phyloP scores from a whole-genome alignment of 2,797 vertebrate genomes.

The Emys orbicularis region DNA sequence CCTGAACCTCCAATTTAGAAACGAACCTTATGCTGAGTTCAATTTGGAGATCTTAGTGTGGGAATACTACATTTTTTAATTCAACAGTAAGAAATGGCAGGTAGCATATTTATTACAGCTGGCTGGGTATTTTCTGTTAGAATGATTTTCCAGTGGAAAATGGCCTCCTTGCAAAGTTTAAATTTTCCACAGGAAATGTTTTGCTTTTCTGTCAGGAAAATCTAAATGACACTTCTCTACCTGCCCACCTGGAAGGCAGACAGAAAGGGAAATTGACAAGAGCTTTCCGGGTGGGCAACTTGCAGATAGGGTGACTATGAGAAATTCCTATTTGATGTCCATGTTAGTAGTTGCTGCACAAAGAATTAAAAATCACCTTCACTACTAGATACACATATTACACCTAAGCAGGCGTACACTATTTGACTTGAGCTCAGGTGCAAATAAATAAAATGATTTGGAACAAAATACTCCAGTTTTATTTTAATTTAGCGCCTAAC shows the following conservation, averaged over 20 bases:
- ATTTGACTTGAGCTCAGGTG: neutral
- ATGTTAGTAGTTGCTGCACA: neutral
- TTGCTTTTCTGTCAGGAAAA: neutral
- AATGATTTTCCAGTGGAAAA: neutral
- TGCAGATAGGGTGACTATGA: neutral
- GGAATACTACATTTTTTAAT: constrained; percentile 13
- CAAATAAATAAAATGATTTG: neutral
- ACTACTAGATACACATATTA: neutral
- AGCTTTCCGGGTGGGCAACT: neutral
- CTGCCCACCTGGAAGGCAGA: neutral
- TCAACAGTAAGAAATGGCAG: constrained; percentile 1
- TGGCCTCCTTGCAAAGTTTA: neutral
- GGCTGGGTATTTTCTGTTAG: neutral
- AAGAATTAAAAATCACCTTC: neutral
- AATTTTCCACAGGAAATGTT: neutral
- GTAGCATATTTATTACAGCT: neutral
- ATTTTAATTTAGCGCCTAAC: neutral
- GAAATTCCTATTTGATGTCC: neutral
- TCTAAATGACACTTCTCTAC: neutral
- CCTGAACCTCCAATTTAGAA: neutral
- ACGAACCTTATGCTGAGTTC: neutral
- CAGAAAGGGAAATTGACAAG: neutral
- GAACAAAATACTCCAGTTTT: neutral
- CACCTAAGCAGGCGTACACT: neutral
- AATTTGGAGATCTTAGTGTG: neutral